phyloP scores from a whole-genome alignment of 2,888 invertebrate genomes.

The Ephialtes manifestator region DNA sequence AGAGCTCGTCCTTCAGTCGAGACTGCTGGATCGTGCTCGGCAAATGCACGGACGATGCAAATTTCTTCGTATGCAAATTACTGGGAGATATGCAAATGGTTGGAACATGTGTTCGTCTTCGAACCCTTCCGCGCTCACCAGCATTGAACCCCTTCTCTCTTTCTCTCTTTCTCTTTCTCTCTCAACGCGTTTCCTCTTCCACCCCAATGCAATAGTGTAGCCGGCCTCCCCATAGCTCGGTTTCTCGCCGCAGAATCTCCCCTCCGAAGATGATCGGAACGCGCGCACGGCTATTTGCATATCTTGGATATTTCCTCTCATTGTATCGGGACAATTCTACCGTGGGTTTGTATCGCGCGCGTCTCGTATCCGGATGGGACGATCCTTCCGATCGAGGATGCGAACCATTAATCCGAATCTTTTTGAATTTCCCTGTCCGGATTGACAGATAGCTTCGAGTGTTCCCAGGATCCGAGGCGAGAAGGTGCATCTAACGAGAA shows the following conservation, averaged over 20 bases:
- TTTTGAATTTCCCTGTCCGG: slow-evolving; percentile 83
- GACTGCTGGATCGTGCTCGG: slow-evolving; percentile 64
- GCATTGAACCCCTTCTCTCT: slow-evolving; percentile 48
- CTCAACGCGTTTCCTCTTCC: slow-evolving; percentile 46
- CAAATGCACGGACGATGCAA: slow-evolving; percentile 84
- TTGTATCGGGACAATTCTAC: slow-evolving; percentile 84
- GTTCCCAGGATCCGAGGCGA: slow-evolving; percentile 81
- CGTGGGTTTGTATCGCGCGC: slow-evolving; percentile 69
- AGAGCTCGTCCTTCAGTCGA: slow-evolving; percentile 65
- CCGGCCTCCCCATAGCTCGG: slow-evolving; percentile 60
- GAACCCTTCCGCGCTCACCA: slow-evolving; percentile 81
- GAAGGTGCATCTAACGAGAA: slow-evolving; percentile 59
- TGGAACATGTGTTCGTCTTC: slow-evolving; percentile 84
- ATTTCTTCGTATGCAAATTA: slow-evolving; percentile 85
- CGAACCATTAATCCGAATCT: slow-evolving; percentile 85
- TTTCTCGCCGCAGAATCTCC: slow-evolving; percentile 69
- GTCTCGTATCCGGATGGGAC: slow-evolving; percentile 78
- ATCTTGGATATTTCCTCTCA: slow-evolving; percentile 86
- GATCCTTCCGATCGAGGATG: slow-evolving; percentile 82
- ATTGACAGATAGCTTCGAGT: slow-evolving; percentile 85
- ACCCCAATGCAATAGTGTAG: slow-evolving; percentile 67
- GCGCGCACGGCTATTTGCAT: slow-evolving; percentile 82
- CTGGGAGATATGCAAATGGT: slow-evolving; percentile 83
- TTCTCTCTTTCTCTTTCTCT: slow-evolving; percentile 35
- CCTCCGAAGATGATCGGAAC: slow-evolving; percentile 85